These are phyloP conservation scores for Natator depressus DNA, from an alignment of 2,113 vertebrate genomes.

Conservation along the genomic window DNA sequence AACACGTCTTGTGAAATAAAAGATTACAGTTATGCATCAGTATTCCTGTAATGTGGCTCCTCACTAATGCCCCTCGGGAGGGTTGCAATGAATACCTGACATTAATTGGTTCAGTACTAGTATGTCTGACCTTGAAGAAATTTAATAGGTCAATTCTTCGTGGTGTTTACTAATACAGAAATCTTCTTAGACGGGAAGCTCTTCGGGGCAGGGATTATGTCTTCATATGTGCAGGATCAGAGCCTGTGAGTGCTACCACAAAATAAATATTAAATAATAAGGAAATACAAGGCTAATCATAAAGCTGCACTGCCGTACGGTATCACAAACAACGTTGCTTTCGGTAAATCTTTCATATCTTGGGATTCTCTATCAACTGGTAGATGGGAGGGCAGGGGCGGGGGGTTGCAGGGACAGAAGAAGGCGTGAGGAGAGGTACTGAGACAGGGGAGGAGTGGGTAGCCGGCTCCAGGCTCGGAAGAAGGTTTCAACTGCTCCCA, in stretches of 20 bases:
- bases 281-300: constrained; percentile 1
- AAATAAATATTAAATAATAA: constrained; percentile 31
- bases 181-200: constrained; percentile 13
- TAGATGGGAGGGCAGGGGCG: neutral
- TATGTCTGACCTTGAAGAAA: constrained; percentile 78
- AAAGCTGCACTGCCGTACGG: constrained; percentile 14
- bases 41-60: constrained; percentile 74
- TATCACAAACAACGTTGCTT: neutral
- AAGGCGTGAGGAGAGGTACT: neutral
- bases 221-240: neutral
- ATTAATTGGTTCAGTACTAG: constrained; percentile 80
- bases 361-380: neutral
- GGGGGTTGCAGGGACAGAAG: neutral
- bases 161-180: constrained; percentile 40
- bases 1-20: constrained; percentile 60
- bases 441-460: neutral
- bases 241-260: neutral
- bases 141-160: constrained; percentile 62
- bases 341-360: neutral
- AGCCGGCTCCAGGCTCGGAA: neutral
- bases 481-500: neutral
- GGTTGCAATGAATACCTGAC: constrained; percentile 74
- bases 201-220: neutral
- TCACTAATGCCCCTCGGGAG: constrained; percentile 73
- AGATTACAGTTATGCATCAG: constrained; percentile 78